These are phyloP conservation scores for Dicyrtoma fusca DNA, from an alignment of 2,888 invertebrate species.

Conservation along the genomic window DNA sequence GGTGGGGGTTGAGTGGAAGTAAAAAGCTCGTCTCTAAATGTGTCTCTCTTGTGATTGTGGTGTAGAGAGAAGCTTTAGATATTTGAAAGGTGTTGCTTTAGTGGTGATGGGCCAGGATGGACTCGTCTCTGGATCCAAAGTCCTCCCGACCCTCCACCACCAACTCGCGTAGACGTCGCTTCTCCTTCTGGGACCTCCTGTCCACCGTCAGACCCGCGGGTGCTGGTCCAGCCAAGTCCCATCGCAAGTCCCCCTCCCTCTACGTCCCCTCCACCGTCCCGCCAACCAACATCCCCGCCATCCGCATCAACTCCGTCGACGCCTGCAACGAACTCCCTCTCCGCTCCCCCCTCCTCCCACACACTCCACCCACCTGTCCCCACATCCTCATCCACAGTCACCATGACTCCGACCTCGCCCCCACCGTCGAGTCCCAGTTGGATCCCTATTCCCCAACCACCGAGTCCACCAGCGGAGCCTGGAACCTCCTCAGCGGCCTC, in stretches of 20 bases:
- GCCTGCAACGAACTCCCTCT: background rate
- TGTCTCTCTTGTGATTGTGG: no score
- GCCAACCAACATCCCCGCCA: background rate
- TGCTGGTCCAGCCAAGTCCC: background rate
- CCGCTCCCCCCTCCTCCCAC: no score
- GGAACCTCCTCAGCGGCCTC: constrained; percentile 1
- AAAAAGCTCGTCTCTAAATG: no score
- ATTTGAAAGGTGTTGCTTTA: background rate
- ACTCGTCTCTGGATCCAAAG: background rate
- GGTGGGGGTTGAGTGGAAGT: no score
- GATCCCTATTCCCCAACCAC: no score
- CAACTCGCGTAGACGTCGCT: constrained; percentile 6
- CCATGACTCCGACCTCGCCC: no score
- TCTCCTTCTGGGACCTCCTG: constrained; percentile 28
- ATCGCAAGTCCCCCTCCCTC: constrained; percentile 9
- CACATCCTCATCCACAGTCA: background rate
- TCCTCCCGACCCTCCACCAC: background rate
- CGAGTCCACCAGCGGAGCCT: background rate
- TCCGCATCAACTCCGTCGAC: background rate
- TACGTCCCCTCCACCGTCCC: background rate
- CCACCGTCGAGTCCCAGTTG: no score
- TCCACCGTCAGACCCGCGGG: constrained; percentile 8
- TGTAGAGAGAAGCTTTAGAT: no score
- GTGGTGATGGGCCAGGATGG: constrained; percentile 15
- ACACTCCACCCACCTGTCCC: background rate